A percentile compares a stretch with the other conserved stretches of the same genome.
These are phyloP conservation scores for Flexamia atlantica DNA, from an alignment of 2,888 invertebrate genomes.

Conservation along the genomic window DNA sequence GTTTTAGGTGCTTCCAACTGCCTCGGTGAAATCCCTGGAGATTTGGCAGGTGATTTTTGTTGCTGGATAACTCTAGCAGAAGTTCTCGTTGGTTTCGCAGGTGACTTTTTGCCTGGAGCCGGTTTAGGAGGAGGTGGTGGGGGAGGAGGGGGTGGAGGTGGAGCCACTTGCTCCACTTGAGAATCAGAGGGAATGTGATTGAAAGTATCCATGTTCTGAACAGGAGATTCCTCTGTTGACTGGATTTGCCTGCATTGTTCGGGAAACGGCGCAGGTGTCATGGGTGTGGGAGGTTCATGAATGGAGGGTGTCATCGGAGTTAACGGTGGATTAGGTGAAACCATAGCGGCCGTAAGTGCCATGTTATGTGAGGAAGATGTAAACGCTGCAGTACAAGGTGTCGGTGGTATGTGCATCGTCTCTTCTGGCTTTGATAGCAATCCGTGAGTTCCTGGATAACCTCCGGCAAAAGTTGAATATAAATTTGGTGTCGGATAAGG, in stretches of 20 bases:
- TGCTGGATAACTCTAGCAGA: conserved; percentile 81
- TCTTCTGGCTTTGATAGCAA: conserved; percentile 77
- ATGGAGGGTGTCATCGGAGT: conserved; percentile 53
- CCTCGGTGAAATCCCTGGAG: conserved; percentile 82
- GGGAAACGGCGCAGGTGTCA: conserved; percentile 53
- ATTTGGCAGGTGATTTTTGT: conserved; percentile 83
- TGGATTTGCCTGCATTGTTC: conserved; percentile 59
- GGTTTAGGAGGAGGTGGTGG: conserved; percentile 65
- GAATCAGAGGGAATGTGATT: conserved; percentile 64
- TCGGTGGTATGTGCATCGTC: conserved; percentile 76
- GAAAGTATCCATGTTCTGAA: conserved; percentile 65
- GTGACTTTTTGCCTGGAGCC: conserved; percentile 77
- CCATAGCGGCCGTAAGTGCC: conserved; percentile 89
- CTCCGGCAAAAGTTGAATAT: conserved; percentile 80
- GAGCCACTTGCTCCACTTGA: conserved; percentile 52
- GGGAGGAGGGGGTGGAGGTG: conserved; percentile 67
- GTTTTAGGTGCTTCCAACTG: conserved; percentile 68
- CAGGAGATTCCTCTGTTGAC: conserved; percentile 62
- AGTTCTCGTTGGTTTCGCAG: conserved; percentile 77
- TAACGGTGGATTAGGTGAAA: conserved; percentile 77
- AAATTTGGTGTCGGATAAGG: conserved; percentile 83
- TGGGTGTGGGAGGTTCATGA: conserved; percentile 57
- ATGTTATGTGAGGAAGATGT: conserved; percentile 90
- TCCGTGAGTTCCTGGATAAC: conserved; percentile 70
- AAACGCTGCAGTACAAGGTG: conserved; percentile 86